Evolutionary conservation across 2,888 invertebrate genomes (phyloP).

Genomic region (Clepsis dumicolana): DNA sequence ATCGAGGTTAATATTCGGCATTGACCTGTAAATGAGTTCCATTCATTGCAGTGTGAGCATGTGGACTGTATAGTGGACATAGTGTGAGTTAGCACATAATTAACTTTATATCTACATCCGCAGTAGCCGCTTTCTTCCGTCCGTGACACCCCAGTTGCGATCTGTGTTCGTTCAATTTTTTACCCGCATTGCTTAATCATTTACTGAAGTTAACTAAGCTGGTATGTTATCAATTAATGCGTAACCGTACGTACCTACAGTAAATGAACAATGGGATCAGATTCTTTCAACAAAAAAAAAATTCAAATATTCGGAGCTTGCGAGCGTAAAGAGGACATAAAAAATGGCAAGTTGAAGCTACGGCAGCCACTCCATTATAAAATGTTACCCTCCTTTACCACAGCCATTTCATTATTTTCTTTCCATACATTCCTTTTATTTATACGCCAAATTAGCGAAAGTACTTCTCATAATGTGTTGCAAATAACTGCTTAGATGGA

Average conservation of each 20-base stretch:
- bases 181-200: conserved; percentile 55
- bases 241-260: not conserved
- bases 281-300: conserved; percentile 2
- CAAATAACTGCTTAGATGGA: conserved; percentile 7
- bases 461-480: not conserved
- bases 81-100: conserved; percentile 33
- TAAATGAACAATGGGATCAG: not conserved
- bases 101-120: conserved; percentile 54
- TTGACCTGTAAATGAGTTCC: conserved; percentile 31
- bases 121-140: conserved; percentile 71
- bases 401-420: conserved; percentile 19
- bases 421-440: conserved; percentile 13
- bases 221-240: not conserved
- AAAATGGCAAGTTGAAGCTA: conserved; percentile 26
- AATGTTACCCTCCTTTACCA: conserved; percentile 20
- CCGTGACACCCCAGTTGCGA: conserved; percentile 79
- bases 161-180: conserved; percentile 68
- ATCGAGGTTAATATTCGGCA: conserved; percentile 35
- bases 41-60: conserved; percentile 11
- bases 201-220: conserved; percentile 28
- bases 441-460: conserved; percentile 14
- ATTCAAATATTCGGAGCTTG: conserved; percentile 6
- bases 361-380: conserved; percentile 31
- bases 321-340: conserved; percentile 25
- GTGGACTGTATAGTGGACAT: conserved; percentile 29